Base-by-base conservation (phyloP, 2,888 invertebrate genomes). In the Oegoconia quadripuncta region DNA sequence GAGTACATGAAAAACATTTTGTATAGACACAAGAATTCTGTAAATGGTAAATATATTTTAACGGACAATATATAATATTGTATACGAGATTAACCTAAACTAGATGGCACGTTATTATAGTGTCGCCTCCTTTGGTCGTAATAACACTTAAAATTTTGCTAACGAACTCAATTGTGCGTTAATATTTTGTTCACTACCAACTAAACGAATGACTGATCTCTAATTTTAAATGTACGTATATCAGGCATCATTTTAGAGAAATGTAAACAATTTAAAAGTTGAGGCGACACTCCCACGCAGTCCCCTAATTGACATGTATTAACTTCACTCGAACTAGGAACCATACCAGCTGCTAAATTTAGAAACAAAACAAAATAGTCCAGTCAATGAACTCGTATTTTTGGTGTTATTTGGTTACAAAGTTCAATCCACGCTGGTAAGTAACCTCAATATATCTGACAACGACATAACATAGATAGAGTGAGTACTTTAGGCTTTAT, bases 31-130 rank as follows among this genome's bases (percentile, higher is more conserved):
- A 84, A 84, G 86, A 82, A 83, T 86, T 88, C 84, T 86, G 87
- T 88, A 88, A 86, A 87, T 83, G 87, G 86, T 88, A 88, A 86
- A 88, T 86, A 88, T 88, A 88, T 82, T 83, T 86, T 78, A 88
- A 88, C 87, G 86, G 88, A 88, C 87, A 88, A 87, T 88, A 88
- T 87, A 86, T 84, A 88, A 84, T 86, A 86, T 86, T 88, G 87
- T 88, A 88, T 87, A 87, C 86, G 83, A 86, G 83, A 81, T 87
- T 87, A 88, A 87, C 88, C 88, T 88, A 88, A 87, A 87, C 87
- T 88, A 88, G 87, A 88, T 88, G 88, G 88, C 88, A 88, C 88
- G 86, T 87, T 75, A 78, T 70, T 74, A 71, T 71, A 75, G 86
- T 86, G 88, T 81, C 86, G 87, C 84, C 86, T 74, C 83, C 75